A percentile compares a stretch with the other conserved stretches of the same genome.
Conservation (phyloP, 2,113 vertebrate species). For the Orientallactaga bullata region DNA sequence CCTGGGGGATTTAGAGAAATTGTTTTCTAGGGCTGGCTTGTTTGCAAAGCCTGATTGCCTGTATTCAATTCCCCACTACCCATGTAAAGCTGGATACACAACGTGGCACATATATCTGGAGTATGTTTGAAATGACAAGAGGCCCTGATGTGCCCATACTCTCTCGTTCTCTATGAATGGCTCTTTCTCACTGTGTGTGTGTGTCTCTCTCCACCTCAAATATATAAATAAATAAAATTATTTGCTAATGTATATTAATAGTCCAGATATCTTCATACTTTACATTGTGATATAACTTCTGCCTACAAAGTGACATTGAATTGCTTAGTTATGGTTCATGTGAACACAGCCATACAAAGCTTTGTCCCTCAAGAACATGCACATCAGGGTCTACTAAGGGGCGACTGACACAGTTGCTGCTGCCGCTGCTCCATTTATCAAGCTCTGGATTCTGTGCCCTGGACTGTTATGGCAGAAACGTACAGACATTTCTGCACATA, state of each 20-base stretch:
- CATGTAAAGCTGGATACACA: no score
- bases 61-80: no score
- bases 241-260: neutral
- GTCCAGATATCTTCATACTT: neutral
- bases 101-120: no score
- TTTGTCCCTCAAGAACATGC: neutral
- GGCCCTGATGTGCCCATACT: no score
- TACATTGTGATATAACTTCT: neutral
- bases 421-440: neutral
- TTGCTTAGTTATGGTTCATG: neutral
- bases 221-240: neutral
- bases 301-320: neutral
- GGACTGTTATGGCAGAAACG: neutral
- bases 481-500: rapidly evolving
- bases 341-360: neutral
- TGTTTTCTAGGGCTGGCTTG: neutral
- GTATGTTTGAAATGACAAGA: no score
- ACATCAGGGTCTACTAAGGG: neutral
- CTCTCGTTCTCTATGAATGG: no score
- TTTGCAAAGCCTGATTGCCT: no score
- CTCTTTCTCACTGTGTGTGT: no score
- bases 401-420: neutral
- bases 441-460: neutral
- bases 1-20: slow-evolving; percentile 34
- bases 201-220: no score